Conservation (phyloP, 2,113 vertebrate species). For the Psilopsiagon aymara region DNA sequence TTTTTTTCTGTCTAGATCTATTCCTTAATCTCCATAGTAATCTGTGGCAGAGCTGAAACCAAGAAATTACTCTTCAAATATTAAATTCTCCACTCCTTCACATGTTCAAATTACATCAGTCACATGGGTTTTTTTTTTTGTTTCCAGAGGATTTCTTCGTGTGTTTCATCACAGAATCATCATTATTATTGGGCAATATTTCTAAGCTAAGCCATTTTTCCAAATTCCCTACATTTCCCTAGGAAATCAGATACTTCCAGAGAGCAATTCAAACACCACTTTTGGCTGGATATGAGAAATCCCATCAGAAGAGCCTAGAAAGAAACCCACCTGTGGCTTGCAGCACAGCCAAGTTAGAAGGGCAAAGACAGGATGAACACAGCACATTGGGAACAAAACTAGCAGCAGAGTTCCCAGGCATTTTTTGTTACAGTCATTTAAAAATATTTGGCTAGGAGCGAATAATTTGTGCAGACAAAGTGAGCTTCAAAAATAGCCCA, state of each 20-base stretch:
- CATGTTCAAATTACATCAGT: neutral
- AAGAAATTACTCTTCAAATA: neutral
- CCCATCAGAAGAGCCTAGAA: neutral
- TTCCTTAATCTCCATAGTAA: neutral
- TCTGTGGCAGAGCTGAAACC: neutral
- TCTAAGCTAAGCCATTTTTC: neutral
- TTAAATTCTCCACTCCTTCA: neutral
- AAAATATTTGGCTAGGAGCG: neutral
- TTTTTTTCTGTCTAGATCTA: neutral
- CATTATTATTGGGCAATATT: neutral
- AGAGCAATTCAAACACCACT: neutral
- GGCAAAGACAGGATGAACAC: neutral
- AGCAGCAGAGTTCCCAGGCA: neutral
- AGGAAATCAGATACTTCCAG: neutral
- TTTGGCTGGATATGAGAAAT: neutral
- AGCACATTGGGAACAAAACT: neutral
- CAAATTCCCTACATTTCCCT: neutral
- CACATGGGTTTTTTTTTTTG: fast-evolving
- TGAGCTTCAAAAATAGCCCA: neutral
- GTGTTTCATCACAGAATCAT: neutral
- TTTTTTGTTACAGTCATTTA: neutral
- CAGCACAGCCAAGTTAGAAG: neutral
- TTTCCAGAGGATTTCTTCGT: neutral
- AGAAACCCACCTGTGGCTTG: neutral
- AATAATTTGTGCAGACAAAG: neutral